Evolutionary conservation across 1,140 invertebrate species (phyloP).

Genomic region (Sycophaga agraensis): DNA sequence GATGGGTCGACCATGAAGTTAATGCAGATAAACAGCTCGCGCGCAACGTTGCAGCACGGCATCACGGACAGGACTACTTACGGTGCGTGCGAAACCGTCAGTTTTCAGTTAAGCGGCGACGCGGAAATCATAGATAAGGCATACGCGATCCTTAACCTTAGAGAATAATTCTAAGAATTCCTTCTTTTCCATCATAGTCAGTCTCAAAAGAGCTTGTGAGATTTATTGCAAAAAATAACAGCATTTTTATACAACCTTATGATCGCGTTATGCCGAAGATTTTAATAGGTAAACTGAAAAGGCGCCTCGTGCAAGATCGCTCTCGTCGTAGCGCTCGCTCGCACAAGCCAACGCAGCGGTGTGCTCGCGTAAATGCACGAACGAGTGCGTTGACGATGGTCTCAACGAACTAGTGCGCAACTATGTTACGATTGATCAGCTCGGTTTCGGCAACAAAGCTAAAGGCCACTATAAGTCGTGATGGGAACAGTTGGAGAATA

Average conservation of each 20-base stretch:
- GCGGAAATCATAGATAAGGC: background rate
- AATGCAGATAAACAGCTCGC: background rate
- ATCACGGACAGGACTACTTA: background rate
- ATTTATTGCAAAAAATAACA: background rate
- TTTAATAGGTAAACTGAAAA: background rate
- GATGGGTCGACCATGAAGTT: background rate
- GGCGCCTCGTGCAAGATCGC: background rate
- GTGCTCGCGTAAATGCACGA: too few species aligned
- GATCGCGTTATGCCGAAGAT: background rate
- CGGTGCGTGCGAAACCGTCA: background rate
- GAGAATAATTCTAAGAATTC: too few species aligned
- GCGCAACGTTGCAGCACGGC: background rate
- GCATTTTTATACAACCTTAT: background rate
- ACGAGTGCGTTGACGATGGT: background rate
- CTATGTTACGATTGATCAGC: background rate
- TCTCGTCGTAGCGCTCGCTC: background rate
- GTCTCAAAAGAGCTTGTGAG: background rate
- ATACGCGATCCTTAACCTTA: background rate
- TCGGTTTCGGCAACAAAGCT: background rate
- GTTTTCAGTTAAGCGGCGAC: background rate
- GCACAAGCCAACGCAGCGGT: background rate
- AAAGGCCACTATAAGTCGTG: background rate
- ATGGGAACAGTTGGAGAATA: background rate
- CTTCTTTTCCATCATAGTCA: background rate
- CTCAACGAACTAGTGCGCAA: background rate